Base-by-base conservation (phyloP, 2,888 invertebrate genomes). In the Eustalomyia histrio region DNA sequence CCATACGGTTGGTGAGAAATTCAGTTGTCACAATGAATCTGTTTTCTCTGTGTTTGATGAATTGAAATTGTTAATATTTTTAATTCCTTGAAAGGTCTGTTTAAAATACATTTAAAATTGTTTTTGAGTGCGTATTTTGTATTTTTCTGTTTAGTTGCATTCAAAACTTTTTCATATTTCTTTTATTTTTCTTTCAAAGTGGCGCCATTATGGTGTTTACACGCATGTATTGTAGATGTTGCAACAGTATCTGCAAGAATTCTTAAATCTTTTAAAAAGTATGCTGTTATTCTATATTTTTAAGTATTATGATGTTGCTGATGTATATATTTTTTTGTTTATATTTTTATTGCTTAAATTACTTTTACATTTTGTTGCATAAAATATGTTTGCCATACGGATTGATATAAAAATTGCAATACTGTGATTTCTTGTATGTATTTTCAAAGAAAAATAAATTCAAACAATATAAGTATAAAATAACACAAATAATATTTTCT, bases 191-290 rank as follows among this genome's bases (percentile, higher is more conserved):
- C 18, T 57, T 57, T 0, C 18, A 80, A 83, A 83, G 80, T 80
- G 83, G 80, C 83, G 83, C 83, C 80, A 80, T 83, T 80, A 79
- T 68, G 72, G 55, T 73, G 65, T 80, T 78, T 83, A 80, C 78
- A 83, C 75, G 78, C 75, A 35, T 80, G 74, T 60, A 39, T 65
- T 76, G 64, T 76, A 21, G 57, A 6, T 29, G 29, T 29, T 29
- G 29, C 7, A 29, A 29, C 78, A 47, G 57, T 72, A 80, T 76
- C n/a, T 79, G 68, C 39, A 69, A 64, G 63, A 76, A 79, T 83
- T 78, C 64, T 72, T 39, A 47, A 80, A 75, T 78, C 75, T 61
- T 75, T 71, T 71, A 60, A 65, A 79, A 55, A 47, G 8, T 35
- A 65, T 65, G 58, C 50, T 73, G 18, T 73, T 58, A 65, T 24